phyloP scores from a whole-genome alignment of 2,888 invertebrate species.

The Zaprionus obscuricornis region DNA sequence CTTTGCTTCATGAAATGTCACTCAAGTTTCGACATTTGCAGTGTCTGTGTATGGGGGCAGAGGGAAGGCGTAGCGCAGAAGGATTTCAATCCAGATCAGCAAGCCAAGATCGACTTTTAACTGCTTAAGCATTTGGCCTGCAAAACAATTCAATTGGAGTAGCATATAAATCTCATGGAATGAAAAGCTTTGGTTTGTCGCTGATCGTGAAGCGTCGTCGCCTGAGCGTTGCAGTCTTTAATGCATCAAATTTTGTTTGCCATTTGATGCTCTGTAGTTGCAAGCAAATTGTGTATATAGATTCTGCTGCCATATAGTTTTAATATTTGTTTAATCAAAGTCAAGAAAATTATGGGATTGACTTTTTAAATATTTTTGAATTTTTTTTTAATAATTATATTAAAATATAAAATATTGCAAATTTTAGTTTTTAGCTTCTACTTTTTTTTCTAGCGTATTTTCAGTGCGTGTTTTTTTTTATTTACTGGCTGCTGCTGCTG shows the following conservation, averaged over 20 bases:
- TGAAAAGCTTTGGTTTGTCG: constrained; percentile 16
- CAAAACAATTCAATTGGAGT: constrained; percentile 84
- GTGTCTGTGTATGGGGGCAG: too few relatives aligned
- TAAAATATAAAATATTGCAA: too few relatives aligned
- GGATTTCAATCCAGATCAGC: constrained; percentile 25
- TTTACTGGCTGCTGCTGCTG: too few relatives aligned
- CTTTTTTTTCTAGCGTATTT: constrained; percentile 14
- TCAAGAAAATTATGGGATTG: too few relatives aligned
- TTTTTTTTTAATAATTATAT: too few relatives aligned
- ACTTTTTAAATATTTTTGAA: too few relatives aligned
- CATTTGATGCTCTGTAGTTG: constrained; percentile 29
- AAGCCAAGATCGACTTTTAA: constrained; percentile 29
- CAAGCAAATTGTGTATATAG: too few relatives aligned
- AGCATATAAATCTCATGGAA: constrained; percentile 83
- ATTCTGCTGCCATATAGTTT: too few relatives aligned
- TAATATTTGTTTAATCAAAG: too few relatives aligned
- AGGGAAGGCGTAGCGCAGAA: too few relatives aligned
- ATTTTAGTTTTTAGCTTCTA: not conserved
- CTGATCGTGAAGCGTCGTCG: constrained; percentile 64
- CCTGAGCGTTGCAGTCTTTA: constrained; percentile 19
- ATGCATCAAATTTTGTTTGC: constrained; percentile 32
- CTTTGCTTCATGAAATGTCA: constrained; percentile 82
- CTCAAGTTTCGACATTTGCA: constrained; percentile 79
- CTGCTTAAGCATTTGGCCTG: constrained; percentile 52
- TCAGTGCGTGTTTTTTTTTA: constrained; percentile 1